phyloP scores from a whole-genome alignment of 2,888 invertebrate species.

The Eugnorisma glareosa region DNA sequence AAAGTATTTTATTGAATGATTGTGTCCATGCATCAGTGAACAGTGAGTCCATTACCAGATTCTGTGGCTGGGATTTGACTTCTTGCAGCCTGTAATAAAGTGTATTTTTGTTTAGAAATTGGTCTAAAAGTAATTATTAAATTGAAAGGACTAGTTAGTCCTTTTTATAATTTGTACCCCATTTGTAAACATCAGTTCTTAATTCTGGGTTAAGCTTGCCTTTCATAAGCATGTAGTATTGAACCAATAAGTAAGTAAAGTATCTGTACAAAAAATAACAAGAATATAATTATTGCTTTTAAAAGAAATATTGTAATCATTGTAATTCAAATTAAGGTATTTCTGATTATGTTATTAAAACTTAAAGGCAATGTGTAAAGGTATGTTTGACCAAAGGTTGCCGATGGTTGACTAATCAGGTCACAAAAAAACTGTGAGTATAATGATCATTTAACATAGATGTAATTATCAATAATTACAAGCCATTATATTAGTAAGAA shows the following conservation, averaged over 20 bases:
- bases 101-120: background rate
- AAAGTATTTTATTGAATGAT: conserved; percentile 93
- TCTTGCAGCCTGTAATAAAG: conserved; percentile 93
- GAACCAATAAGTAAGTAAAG: background rate
- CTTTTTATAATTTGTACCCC: too few relatives aligned
- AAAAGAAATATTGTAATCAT: background rate
- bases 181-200: too few relatives aligned
- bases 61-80: conserved; percentile 96
- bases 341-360: background rate
- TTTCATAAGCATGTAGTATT: background rate
- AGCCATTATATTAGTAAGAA: background rate
- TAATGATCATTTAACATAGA: background rate
- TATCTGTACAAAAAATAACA: background rate
- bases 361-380: background rate
- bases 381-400: background rate
- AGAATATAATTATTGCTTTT: background rate
- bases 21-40: conserved; percentile 97
- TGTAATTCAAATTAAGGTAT: background rate
- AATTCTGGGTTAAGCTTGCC: background rate
- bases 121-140: background rate
- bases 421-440: background rate
- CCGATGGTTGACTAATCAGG: background rate
- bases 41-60: conserved; percentile 94
- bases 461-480: background rate
- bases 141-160: too few relatives aligned